These are phyloP conservation scores for Tachina lurida DNA, from an alignment of 2,888 invertebrate genomes.

Conservation along the genomic window DNA sequence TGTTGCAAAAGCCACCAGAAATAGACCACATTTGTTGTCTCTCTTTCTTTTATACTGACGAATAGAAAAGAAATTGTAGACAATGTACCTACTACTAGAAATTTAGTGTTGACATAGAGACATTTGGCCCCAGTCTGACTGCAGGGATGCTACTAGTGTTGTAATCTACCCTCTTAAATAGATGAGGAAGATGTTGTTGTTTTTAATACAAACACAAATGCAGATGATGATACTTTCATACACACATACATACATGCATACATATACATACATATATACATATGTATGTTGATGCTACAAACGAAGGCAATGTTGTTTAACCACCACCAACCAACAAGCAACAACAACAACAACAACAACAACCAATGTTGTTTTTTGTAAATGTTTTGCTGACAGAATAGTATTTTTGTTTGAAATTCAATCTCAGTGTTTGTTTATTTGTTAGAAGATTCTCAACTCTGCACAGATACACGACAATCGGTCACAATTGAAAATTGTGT, in stretches of 20 bases:
- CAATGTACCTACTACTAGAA: too few relatives aligned
- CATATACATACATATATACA: not conserved
- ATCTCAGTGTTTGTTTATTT: slow-evolving; percentile 74
- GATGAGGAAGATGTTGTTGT: slow-evolving; percentile 19
- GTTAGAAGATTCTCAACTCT: slow-evolving; percentile 73
- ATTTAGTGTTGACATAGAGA: too few relatives aligned
- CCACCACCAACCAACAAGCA: slow-evolving; percentile 56
- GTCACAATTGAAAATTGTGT: slow-evolving; percentile 70
- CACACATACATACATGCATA: not conserved
- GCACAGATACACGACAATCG: slow-evolving; percentile 76
- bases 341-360: not conserved
- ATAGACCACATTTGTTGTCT: too few relatives aligned
- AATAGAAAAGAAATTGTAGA: too few relatives aligned
- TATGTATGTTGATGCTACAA: slow-evolving; percentile 46
- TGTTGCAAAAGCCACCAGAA: too few relatives aligned
- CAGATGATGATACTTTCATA: not conserved
- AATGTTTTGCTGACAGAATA: slow-evolving; percentile 29
- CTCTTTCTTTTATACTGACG: too few relatives aligned
- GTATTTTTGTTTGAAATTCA: slow-evolving; percentile 63
- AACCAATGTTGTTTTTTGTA: slow-evolving; percentile 21
- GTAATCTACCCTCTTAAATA: slow-evolving; percentile 64
- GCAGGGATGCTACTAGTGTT: too few relatives aligned
- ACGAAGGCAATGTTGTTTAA: slow-evolving; percentile 16
- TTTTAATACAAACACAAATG: slow-evolving; percentile 1
- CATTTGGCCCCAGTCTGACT: too few relatives aligned